Conservation (phyloP, 1,140 invertebrate genomes). For the Rhyzopertha dominica region DNA sequence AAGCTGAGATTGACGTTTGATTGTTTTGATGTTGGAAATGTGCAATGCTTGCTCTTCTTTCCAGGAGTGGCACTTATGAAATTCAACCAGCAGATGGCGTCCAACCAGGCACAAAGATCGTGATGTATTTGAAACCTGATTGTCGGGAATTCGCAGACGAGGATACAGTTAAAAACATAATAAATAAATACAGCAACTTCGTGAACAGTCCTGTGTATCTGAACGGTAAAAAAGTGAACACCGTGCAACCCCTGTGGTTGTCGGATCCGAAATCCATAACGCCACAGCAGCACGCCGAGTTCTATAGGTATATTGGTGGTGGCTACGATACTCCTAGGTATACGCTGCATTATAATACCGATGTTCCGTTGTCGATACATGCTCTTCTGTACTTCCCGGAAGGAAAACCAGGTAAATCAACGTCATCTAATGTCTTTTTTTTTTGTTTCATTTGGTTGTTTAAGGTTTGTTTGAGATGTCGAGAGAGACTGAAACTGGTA, state of each 20-base stretch:
- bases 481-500: constrained; percentile 71
- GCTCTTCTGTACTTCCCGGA: constrained; percentile 92
- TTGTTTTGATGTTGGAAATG: too few species aligned
- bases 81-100: constrained; percentile 80
- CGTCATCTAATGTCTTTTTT: background rate
- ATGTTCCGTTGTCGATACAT: constrained; percentile 87
- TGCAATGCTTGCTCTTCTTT: too few species aligned
- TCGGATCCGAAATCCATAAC: constrained; percentile 85
- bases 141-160: constrained; percentile 86
- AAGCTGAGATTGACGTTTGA: too few species aligned
- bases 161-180: constrained; percentile 74
- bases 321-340: constrained; percentile 81
- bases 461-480: constrained; percentile 81
- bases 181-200: constrained; percentile 97
- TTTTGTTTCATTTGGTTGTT: constrained; percentile 15
- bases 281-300: constrained; percentile 82
- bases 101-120: constrained; percentile 87
- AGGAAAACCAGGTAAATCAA: constrained; percentile 62
- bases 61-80: constrained; percentile 80
- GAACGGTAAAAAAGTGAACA: constrained; percentile 71
- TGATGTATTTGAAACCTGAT: constrained; percentile 83
- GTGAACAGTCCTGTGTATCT: constrained; percentile 88
- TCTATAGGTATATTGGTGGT: constrained; percentile 83
- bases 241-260: constrained; percentile 82
- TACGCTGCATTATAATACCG: constrained; percentile 79